phyloP scores from a whole-genome alignment of 2,888 invertebrate species.

The Mythimna albipuncta region DNA sequence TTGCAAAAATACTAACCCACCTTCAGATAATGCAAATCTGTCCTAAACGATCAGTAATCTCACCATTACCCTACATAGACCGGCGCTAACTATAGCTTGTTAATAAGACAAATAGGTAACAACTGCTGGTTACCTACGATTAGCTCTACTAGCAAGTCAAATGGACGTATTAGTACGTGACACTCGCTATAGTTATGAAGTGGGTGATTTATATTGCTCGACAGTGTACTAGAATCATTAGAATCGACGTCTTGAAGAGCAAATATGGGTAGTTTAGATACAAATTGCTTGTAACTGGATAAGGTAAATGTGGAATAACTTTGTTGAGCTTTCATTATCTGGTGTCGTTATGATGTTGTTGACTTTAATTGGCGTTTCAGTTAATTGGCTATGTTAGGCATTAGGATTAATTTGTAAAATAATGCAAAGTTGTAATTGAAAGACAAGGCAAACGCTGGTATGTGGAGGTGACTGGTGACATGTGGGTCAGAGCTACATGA shows the following conservation, averaged over 20 bases:
- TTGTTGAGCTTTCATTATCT: constrained; percentile 8
- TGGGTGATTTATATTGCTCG: constrained; percentile 45
- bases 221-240: constrained; percentile 48
- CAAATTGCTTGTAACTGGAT: constrained; percentile 31
- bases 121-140: constrained; percentile 40
- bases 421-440: no score
- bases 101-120: constrained; percentile 54
- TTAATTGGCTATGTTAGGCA: no score
- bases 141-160: constrained; percentile 32
- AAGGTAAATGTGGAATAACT: constrained; percentile 8
- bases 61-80: constrained; percentile 56
- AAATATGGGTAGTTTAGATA: constrained; percentile 37
- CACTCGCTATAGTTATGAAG: constrained; percentile 44
- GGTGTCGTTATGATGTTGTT: neutral
- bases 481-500: no score
- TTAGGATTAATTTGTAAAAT: no score
- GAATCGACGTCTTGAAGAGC: constrained; percentile 38
- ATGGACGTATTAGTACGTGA: constrained; percentile 54
- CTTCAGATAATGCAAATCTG: constrained; percentile 33
- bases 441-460: no score
- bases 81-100: constrained; percentile 47
- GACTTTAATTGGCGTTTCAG: neutral
- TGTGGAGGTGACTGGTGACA: no score
- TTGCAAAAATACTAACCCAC: constrained; percentile 19
- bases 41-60: constrained; percentile 38